Base-by-base conservation (phyloP, 2,888 invertebrate species). In the Agonopterix arenella region DNA sequence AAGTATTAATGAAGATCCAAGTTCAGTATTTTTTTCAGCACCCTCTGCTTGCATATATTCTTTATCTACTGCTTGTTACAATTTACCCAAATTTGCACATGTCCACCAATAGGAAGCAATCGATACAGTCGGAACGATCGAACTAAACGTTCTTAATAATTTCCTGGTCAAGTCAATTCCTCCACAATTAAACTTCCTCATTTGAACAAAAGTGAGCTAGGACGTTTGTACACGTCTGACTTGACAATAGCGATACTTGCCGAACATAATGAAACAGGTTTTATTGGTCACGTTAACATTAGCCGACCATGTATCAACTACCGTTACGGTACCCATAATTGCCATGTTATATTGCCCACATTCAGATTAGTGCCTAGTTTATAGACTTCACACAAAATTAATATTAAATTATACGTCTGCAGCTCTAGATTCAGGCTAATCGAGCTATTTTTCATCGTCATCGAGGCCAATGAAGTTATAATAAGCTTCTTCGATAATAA, bases 141-240 rank as follows among this genome's bases (percentile, higher is more conserved):
- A 72, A 68, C 61, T 64, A 62, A 68, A 67, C 65, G 67, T 70
- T 70, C 70, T 28, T 69, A 72, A 64, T 64, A 64, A 66, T 70
- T 77, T 79, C 80, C 74, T 71, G 68, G 69, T 69, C 62, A 59
- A 59, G 59, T 63, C 71, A 76, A 75, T 74, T 76, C 76, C 69
- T 77, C 70, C 59, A 70, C 73, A 76, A 76, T 73, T 68, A 72
- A 71, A 80, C 78, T 78, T 80, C 81, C 81, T 76, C 70, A 64
- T 79, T 76, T 70, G 68, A 66, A 65, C 68, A 68, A 69, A 66
- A 68, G 66, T 67, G 63, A 28, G 5, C 28, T 71, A 72, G 69
- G 72, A 75, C 68, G 71, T 70, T 68, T 68, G n/a, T 44, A n/a
- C 44, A 8, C 4, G 4, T 28, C 8, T 18, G 43, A 72, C 70